Base-by-base conservation (phyloP, 2,888 invertebrate genomes). In the Seira sanloemensis region DNA sequence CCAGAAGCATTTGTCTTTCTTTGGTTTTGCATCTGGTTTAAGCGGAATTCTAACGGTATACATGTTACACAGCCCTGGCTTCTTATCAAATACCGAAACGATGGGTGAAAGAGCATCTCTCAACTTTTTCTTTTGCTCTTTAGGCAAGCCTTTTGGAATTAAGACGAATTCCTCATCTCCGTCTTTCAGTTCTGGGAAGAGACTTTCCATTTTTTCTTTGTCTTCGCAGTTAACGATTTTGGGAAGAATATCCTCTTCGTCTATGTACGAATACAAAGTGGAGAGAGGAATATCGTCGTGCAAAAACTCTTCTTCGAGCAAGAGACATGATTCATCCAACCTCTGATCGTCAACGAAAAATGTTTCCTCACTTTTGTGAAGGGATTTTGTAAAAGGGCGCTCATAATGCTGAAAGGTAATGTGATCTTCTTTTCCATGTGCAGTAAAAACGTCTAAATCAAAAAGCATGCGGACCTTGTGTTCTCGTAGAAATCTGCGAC, bases 1-100 rank as follows among this genome's bases (percentile, higher is more conserved):
- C 19, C 82, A 73, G 1, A 78, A 46, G 1, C 69, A 78, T 46
- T 19, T 54, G 0, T 62, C 67, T 12, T 26, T 68, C 26, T 84
- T 74, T 9, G 88, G 86, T 23, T 50, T 73, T 0, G 73, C 50
- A 23, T 84, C 78, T 74, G 2, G 86, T 87, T 7, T 84, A 72
- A 46, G 86, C 86, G 9, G 50, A 25, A 67, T 83, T 81, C 12
- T 76, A 50, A 12, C 16, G 66, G 37, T 37, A 37, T 37, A 37
- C 1, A 50, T 19, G 0, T 2, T 54, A 18, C 79, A 81, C 1
- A 19, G n/a, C 2, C 86, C 86, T 0, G 84, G 86, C 0, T 23
- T 26, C 0, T 18, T 25, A 26, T 72, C 66, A 24, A 86, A 86
- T 4, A 86, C 71, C 9, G 65, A 18, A 16, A 58, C 9, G 18